phyloP scores from a whole-genome alignment of 2,113 vertebrate genomes.

The Mormyrus iriodes region DNA sequence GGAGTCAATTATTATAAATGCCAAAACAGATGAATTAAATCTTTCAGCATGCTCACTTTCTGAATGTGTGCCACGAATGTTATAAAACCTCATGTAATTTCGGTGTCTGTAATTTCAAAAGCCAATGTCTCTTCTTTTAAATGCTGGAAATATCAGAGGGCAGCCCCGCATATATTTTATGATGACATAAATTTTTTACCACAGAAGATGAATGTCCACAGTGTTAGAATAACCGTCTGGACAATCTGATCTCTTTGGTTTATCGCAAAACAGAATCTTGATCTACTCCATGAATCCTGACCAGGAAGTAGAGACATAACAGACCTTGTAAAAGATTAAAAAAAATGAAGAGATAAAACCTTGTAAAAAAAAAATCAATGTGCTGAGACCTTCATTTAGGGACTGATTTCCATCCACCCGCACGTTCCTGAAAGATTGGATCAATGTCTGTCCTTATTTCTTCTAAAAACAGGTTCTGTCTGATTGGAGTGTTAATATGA shows the following conservation, averaged over 20 bases:
- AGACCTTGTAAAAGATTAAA: conserved; percentile 12
- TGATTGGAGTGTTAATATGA: neutral
- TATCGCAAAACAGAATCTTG: neutral
- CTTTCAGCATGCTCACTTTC: neutral
- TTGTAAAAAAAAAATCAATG: conserved; percentile 10
- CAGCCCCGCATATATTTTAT: neutral
- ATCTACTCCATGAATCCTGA: neutral
- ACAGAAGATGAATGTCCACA: neutral
- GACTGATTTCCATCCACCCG: neutral
- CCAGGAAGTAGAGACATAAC: neutral
- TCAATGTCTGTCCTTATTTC: neutral
- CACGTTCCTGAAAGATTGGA: neutral
- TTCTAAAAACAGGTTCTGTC: neutral
- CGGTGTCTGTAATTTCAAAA: neutral
- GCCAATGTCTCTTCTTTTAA: neutral
- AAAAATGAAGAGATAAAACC: neutral
- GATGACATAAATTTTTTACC: neutral
- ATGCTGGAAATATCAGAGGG: neutral
- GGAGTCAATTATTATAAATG: neutral
- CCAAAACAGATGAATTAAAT: neutral
- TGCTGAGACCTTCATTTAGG: neutral
- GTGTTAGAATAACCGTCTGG: neutral
- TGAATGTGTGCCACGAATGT: neutral
- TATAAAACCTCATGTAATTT: neutral
- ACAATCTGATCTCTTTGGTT: neutral